Evolutionary conservation across 1,140 invertebrate genomes (phyloP).

Genomic region (Gonatopus flavifemur): DNA sequence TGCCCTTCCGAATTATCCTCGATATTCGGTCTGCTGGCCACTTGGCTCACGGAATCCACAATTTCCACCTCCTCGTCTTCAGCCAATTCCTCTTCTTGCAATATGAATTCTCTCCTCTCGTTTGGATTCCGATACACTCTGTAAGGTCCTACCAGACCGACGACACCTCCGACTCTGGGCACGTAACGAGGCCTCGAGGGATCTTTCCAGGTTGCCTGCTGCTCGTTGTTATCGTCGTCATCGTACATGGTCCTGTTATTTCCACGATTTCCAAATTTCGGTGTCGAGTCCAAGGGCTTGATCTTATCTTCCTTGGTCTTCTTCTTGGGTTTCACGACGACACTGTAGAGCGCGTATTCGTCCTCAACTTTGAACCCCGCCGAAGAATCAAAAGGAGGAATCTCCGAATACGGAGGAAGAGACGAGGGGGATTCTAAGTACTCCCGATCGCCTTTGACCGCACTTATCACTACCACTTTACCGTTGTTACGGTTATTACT

Average conservation of each 20-base stretch:
- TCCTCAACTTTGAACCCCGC: slow-evolving; percentile 13
- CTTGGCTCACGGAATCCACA: slow-evolving; percentile 27
- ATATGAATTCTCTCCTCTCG: slow-evolving; percentile 37
- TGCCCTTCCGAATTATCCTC: slow-evolving; percentile 10
- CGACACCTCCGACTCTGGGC: slow-evolving; percentile 39
- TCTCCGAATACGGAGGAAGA: neutral
- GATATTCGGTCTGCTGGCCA: slow-evolving; percentile 5
- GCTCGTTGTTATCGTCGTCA: slow-evolving; percentile 4
- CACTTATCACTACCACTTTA: slow-evolving; percentile 31
- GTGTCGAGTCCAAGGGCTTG: neutral
- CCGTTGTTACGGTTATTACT: slow-evolving; percentile 1
- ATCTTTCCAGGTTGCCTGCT: slow-evolving; percentile 11
- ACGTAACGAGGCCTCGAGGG: slow-evolving; percentile 6
- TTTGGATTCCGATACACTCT: slow-evolving; percentile 33
- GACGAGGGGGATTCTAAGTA: too few relatives aligned
- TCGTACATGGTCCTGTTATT: neutral
- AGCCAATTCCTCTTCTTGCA: slow-evolving; percentile 43
- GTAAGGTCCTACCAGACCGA: slow-evolving; percentile 43
- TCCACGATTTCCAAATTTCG: neutral
- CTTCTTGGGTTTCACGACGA: slow-evolving; percentile 36
- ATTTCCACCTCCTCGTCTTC: too few relatives aligned
- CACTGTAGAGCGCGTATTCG: slow-evolving; percentile 39
- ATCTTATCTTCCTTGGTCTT: neutral
- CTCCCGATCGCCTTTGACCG: slow-evolving; percentile 14
- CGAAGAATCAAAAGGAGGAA: neutral